Percentiles rank a stretch among this genome's conserved stretches.
These are phyloP conservation scores for Ormia ochracea DNA, from an alignment of 2,888 invertebrate genomes.

Conservation along the genomic window DNA sequence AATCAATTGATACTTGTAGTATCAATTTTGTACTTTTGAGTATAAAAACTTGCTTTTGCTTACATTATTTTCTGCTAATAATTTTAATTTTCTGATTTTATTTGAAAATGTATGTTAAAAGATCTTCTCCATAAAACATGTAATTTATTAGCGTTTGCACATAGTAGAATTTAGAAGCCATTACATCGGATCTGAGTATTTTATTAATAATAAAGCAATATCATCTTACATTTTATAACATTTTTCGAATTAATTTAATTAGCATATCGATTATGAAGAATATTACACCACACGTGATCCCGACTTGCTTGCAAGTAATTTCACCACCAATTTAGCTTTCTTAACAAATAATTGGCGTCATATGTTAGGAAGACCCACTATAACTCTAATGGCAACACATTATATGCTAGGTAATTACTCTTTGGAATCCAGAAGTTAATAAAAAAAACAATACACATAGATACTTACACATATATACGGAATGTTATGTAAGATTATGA, in stretches of 20 bases:
- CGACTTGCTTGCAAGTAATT: conserved; percentile 94
- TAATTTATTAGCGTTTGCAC: background rate
- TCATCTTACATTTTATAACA: conserved; percentile 49
- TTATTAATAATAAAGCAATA: conserved; percentile 1
- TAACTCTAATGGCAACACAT: conserved; percentile 91
- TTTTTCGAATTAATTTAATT: conserved; percentile 58
- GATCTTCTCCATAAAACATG: background rate
- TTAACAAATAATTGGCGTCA: conserved; percentile 97
- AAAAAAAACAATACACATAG: background rate
- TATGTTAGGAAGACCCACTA: conserved; percentile 96
- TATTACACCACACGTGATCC: conserved; percentile 98
- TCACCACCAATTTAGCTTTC: conserved; percentile 95
- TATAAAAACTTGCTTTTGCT: conserved; percentile 54
- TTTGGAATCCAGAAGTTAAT: background rate
- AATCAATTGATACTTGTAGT: background rate
- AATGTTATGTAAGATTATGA: background rate
- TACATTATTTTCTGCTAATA: conserved; percentile 30
- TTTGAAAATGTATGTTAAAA: conserved; percentile 19
- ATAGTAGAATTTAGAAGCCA: conserved; percentile 1
- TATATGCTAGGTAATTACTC: conserved; percentile 86
- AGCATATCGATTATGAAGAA: conserved; percentile 94
- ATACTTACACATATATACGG: background rate
- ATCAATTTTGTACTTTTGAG: too few species aligned
- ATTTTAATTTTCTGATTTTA: conserved; percentile 17
- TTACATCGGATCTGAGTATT: conserved; percentile 1